Evolutionary conservation across 2,113 vertebrate genomes (phyloP), one percentile per base, ranked within the genome.

Genomic region (Sebastes schlegelii): DNA sequence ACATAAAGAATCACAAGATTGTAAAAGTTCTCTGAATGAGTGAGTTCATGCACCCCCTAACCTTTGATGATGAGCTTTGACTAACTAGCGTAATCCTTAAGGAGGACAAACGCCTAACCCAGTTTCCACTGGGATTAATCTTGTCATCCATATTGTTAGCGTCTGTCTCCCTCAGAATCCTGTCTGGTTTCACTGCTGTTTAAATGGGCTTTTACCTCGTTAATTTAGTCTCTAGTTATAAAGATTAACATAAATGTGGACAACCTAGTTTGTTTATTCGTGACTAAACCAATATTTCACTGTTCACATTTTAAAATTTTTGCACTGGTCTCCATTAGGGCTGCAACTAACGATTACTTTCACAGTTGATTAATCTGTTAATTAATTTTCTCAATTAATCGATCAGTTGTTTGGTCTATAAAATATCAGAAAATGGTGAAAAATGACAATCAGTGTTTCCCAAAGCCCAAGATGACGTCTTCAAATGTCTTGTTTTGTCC

Each of bases 111-210:
- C 67, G 5, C 43, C 83, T 75, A 85, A 88, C 66, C 55, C 77
- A 79, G 80, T 90, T 89, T 83, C 86, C 77, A 75, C 61, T 65
- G 58, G 46, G 86, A 90, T 91, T 90, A 86, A 82, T 90, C 72
- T 77, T 82, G 64, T 80, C 86, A 79, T 65, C 74, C 85, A 85
- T 89, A 84, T 86, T 78, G 61, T 76, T 67, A 12, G 52, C 23
- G 16, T 82, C 80, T 76, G 78, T 68, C 77, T 83, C 51, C 19
- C 52, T 72, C 66, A 82, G 55, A 76, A 43, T 75, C 62, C 71
- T 45, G 17, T 74, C 48, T 74, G 76, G 61, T 70, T 73, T 79
- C 8, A 64, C 12, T 17, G 8, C 60, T 66, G 34, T 79, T 71
- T 75, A 62, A 77, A 40, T 72, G n/a, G 54, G 19, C 26, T 64